These are phyloP conservation scores for Erebia ligea DNA, from an alignment of 2,888 invertebrate genomes.

Conservation along the genomic window DNA sequence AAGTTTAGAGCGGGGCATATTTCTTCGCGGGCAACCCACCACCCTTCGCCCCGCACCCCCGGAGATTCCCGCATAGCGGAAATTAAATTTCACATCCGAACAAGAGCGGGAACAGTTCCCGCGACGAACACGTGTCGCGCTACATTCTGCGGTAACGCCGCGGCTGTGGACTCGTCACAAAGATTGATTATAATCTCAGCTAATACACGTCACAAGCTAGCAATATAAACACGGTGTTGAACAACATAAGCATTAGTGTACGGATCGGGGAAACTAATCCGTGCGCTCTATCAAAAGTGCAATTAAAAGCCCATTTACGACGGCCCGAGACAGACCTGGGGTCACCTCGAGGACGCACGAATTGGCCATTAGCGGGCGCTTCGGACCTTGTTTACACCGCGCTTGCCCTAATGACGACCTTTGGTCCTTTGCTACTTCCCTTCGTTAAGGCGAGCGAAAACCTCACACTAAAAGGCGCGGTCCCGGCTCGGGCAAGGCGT, in stretches of 20 bases:
- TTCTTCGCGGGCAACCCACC: conserved; percentile 67
- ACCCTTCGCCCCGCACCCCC: conserved; percentile 54
- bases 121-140: conserved; percentile 69
- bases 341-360: conserved; percentile 81
- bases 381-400: conserved; percentile 83
- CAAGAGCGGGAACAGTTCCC: conserved; percentile 75
- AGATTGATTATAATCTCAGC: conserved; percentile 56
- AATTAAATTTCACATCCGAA: conserved; percentile 84
- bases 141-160: conserved; percentile 50
- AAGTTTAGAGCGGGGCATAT: conserved; percentile 83
- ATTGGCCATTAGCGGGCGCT: conserved; percentile 84
- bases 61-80: conserved; percentile 79
- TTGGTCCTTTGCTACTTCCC: conserved; percentile 76
- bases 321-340: conserved; percentile 74
- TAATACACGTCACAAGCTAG: conserved; percentile 12
- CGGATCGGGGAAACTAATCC: conserved; percentile 65
- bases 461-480: conserved; percentile 82
- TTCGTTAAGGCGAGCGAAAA: conserved; percentile 83
- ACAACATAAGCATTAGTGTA: conserved; percentile 36
- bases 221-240: conserved; percentile 8
- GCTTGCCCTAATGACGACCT: conserved; percentile 84
- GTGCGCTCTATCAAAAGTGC: conserved; percentile 78
- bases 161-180: conserved; percentile 52
- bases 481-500: conserved; percentile 70
- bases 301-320: conserved; percentile 81